phyloP scores from a whole-genome alignment of 1,140 invertebrate species.

The Chelonus insularis region DNA sequence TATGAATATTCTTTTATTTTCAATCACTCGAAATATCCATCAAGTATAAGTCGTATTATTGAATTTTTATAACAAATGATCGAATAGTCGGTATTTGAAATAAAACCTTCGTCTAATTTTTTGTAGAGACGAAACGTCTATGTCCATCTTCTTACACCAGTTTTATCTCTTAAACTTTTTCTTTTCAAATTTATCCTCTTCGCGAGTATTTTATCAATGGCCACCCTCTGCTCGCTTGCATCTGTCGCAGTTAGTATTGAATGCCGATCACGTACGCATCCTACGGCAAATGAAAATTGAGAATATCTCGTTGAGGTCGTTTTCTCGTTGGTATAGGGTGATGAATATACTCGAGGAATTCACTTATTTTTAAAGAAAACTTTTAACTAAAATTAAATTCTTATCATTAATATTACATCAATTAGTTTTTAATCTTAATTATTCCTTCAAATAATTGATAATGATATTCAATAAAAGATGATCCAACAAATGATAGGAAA shows the following conservation, averaged over 20 bases:
- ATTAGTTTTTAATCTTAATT: too few species aligned
- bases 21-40: constrained; percentile 36
- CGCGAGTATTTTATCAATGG: constrained; percentile 39
- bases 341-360: constrained; percentile 18
- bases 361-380: neutral
- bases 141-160: constrained; percentile 1
- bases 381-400: neutral
- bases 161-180: constrained; percentile 2
- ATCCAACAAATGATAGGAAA: too few species aligned
- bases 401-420: too few species aligned
- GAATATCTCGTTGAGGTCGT: constrained; percentile 35
- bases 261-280: constrained; percentile 42
- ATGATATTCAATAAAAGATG: too few species aligned
- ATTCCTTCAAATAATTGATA: too few species aligned
- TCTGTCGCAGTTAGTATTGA: constrained; percentile 29
- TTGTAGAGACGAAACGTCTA: neutral
- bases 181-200: constrained; percentile 9
- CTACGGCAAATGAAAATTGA: constrained; percentile 45
- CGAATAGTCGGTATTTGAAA: constrained; percentile 32
- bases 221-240: constrained; percentile 31
- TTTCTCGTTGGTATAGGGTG: constrained; percentile 9
- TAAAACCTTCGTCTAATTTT: constrained; percentile 26
- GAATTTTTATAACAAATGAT: constrained; percentile 52
- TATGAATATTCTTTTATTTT: constrained; percentile 31
- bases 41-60: constrained; percentile 46